These are phyloP conservation scores for Dryadula phaetusa DNA, from an alignment of 2,888 invertebrate species.

Conservation along the genomic window DNA sequence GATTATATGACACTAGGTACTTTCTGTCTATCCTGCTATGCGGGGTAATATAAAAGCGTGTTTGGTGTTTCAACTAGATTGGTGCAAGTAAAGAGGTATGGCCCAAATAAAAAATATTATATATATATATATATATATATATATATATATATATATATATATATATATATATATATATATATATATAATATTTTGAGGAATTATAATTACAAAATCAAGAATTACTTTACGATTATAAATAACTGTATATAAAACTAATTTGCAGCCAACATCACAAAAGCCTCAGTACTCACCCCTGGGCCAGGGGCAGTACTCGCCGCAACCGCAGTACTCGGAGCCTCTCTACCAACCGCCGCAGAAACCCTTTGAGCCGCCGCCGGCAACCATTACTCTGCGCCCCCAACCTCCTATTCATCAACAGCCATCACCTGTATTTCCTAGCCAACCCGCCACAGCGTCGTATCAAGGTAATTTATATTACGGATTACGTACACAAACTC, in stretches of 20 bases:
- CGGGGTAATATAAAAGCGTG: too few relatives aligned
- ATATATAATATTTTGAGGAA: too few relatives aligned
- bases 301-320: constrained; percentile 56
- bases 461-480: constrained; percentile 82
- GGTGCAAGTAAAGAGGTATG: too few relatives aligned
- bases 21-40: too few relatives aligned
- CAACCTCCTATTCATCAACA: constrained; percentile 90
- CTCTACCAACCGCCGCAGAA: constrained; percentile 85
- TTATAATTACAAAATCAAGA: too few relatives aligned
- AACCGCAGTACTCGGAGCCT: constrained; percentile 64
- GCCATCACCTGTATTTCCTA: constrained; percentile 89
- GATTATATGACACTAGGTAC: too few relatives aligned
- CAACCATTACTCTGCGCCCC: constrained; percentile 89
- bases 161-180: too few relatives aligned
- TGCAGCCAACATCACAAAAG: constrained; percentile 52
- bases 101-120: too few relatives aligned
- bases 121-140: too few relatives aligned
- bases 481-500: neutral
- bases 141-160: too few relatives aligned
- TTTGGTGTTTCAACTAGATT: too few relatives aligned
- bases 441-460: constrained; percentile 92
- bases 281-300: constrained; percentile 53
- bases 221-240: too few relatives aligned
- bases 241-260: neutral
- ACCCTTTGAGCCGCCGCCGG: constrained; percentile 86